Base-by-base conservation (phyloP, 2,797 vertebrate species). In the Anomalospiza imberbis region DNA sequence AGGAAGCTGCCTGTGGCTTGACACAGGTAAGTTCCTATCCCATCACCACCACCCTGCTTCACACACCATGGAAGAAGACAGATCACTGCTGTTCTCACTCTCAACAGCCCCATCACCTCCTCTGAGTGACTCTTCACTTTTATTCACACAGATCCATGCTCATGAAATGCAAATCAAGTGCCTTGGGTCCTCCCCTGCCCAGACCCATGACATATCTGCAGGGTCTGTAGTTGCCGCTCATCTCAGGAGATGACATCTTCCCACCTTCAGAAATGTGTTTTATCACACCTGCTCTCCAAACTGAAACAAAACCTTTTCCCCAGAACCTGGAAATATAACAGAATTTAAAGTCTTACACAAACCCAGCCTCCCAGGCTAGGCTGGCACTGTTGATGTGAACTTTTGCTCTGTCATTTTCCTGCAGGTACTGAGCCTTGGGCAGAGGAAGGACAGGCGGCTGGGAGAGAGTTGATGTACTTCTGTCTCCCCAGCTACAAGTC, bases 351-450 rank as follows among this genome's bases (percentile, higher is more conserved):
- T 13, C 62, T 40, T 34, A 22, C 32, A 25, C n/a, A 45, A 83
- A 22, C 38, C 20, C 55, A 73, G 7, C 17, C 17, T 17, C 2
- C 19, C 17, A 48, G 45, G 24, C n/a, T 20, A 12, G 75, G 12
- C 32, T 57, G 25, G 44, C 12, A 1, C 42, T 53, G 47, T 10
- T 26, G 51, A 51, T 54, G 34, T 12, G 79, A 91, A 53, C 24
- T 80, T 55, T 26, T 40, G n/a, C 72, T 82, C 55, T 79, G 61
- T 32, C 28, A 2, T 80, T 90, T 47, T 12, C 31, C 24, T 68
- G 32, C 1, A 4, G 29, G 13, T 48, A 3, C 20, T 0, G 4
- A 79, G 45, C 78, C 24, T 26, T 7, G 1, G 75, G 58, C 21
- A 71, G 61, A 67, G 61, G 66, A 67, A 81, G 31, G 53, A 25